phyloP scores from a whole-genome alignment of 2,888 invertebrate genomes.

The Ecdyonurus torrentis region DNA sequence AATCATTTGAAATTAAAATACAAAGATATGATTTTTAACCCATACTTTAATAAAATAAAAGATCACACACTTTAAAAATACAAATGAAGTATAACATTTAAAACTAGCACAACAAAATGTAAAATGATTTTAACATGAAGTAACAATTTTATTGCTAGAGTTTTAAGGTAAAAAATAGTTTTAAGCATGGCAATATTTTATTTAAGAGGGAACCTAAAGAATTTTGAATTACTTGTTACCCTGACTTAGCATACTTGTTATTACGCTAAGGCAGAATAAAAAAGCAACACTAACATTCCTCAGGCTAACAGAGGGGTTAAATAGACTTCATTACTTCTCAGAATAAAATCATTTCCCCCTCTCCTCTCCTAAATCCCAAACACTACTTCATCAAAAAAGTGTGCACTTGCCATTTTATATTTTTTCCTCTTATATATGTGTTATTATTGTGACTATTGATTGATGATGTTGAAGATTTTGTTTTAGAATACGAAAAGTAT shows the following conservation, averaged over 20 bases:
- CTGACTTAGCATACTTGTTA: neutral
- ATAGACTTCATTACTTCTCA: neutral
- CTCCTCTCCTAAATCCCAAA: neutral
- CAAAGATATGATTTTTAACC: too few relatives aligned
- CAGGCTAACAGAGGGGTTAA: neutral
- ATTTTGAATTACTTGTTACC: neutral
- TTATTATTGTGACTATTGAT: too few relatives aligned
- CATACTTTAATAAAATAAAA: too few relatives aligned
- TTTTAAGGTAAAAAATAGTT: too few relatives aligned
- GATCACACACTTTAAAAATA: too few relatives aligned
- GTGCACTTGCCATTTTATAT: neutral
- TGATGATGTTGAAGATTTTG: neutral
- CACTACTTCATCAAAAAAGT: neutral
- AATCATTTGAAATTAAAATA: too few relatives aligned
- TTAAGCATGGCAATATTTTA: neutral
- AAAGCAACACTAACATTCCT: neutral
- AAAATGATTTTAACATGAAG: too few relatives aligned
- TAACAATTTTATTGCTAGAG: too few relatives aligned
- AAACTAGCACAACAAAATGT: too few relatives aligned
- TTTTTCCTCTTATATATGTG: neutral
- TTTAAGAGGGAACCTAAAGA: neutral
- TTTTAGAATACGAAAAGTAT: neutral
- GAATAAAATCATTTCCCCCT: neutral
- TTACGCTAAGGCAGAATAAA: neutral
- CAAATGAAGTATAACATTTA: too few relatives aligned